Evolutionary conservation across 2,888 invertebrate genomes (phyloP), one percentile per base, ranked within the genome.

Genomic region (Synergus gifuensis): DNA sequence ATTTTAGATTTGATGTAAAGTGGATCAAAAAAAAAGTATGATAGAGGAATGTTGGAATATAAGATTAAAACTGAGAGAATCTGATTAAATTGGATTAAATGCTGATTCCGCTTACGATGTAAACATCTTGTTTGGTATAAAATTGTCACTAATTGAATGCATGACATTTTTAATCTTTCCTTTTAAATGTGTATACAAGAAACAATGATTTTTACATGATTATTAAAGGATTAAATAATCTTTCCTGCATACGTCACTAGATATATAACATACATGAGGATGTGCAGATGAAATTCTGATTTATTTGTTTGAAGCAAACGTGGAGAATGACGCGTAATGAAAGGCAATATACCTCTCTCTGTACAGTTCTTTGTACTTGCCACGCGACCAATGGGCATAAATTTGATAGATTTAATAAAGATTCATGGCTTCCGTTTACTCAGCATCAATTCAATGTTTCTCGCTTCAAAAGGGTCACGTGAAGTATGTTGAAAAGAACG

Each of bases 331-430:
- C 4, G 22, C 36, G 8, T 40, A 8, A 8, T 63, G 63, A 28
- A 66, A 66, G n/a, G 36, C 11, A 42, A 42, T n/a, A 42, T 9
- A 62, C 42, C 54, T 54, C 54, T 54, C 54, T 66, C 16, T 66
- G 63, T 5, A 36, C 14, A 63, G 36, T 67, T 67, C 44, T 46
- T 67, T 67, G 44, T 44, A 46, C 5, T 18, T 46, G 85, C 83
- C 87, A 86, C 85, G 88, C 85, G 88, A 88, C 87, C 83, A 82
- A 81, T 80, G 82, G 79, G 82, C 82, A 86, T 87, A 85, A 87
- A 86, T 87, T 88, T 87, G 80, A 81, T 83, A 83, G 85, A 89
- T 87, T 88, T 88, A 88, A 89, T 87, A 88, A 86, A 87, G 89
- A 89, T 88, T 85, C 85, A 88, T 86, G 85, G 85, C 85, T 87